Percentiles rank a stretch among this genome's conserved stretches.
These are phyloP conservation scores for Pionites leucogaster DNA, from an alignment of 2,113 vertebrate genomes.

Conservation along the genomic window DNA sequence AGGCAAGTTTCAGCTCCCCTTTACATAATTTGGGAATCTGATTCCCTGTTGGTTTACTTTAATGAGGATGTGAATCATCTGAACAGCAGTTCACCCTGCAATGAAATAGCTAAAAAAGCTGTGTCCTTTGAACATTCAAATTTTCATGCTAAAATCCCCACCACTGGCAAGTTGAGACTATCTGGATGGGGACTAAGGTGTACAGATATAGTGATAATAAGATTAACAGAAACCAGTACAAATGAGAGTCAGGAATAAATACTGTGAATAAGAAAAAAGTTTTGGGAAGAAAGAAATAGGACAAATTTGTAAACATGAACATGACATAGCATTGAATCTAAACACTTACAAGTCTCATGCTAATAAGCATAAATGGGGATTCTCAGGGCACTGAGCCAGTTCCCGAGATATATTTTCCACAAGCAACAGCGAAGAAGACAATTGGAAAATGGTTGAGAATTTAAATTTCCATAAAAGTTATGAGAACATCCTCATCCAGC, in stretches of 20 bases:
- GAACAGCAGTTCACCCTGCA: neutral
- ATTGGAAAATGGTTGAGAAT: neutral
- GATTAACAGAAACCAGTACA: neutral
- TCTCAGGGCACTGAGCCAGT: neutral
- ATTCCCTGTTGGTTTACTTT: constrained; percentile 7
- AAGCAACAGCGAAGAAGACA: neutral
- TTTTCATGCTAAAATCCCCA: neutral
- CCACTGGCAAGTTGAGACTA: neutral
- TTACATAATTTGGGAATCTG: neutral
- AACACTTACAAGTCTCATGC: neutral
- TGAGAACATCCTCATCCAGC: neutral
- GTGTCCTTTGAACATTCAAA: neutral
- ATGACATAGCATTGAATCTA: neutral
- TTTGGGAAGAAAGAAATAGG: neutral
- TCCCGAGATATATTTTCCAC: constrained; percentile 17
- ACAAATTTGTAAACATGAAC: neutral
- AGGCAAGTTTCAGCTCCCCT: neutral
- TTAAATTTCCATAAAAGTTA: neutral
- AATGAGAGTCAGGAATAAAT: neutral
- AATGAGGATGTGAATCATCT: neutral
- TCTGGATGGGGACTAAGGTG: neutral
- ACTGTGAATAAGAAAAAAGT: neutral
- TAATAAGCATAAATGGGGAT: neutral
- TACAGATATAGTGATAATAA: neutral
- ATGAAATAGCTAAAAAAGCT: neutral